A percentile compares a stretch with the other conserved stretches of the same genome.
Evolutionary conservation across 2,797 vertebrate species (phyloP).

Genomic region (Prionace glauca): DNA sequence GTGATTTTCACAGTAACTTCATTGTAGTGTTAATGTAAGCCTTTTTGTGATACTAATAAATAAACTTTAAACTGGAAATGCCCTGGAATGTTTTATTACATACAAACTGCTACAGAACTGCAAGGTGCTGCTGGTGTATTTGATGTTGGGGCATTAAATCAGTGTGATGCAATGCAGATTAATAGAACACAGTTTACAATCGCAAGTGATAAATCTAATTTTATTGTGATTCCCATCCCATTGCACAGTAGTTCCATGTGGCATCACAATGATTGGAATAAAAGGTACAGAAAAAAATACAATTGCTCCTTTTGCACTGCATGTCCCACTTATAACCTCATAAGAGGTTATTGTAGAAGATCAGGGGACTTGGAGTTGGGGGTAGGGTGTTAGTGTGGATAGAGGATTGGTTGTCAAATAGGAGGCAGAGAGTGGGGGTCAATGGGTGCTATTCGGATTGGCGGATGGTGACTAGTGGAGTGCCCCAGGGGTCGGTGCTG

Average conservation of each 20-base stretch:
- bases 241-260: too few relatives aligned
- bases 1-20: too few relatives aligned
- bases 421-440: too few relatives aligned
- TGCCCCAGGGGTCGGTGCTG: too few relatives aligned
- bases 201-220: neutral
- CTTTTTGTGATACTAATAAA: too few relatives aligned
- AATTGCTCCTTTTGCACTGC: neutral
- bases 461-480: too few relatives aligned
- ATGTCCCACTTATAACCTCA: neutral
- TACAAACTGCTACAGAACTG: neutral
- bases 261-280: neutral
- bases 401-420: too few relatives aligned
- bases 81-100: neutral
- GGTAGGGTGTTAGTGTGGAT: too few relatives aligned
- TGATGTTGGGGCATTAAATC: neutral
- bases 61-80: neutral
- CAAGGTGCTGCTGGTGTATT: neutral
- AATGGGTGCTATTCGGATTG: too few relatives aligned
- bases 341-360: too few relatives aligned
- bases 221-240: neutral
- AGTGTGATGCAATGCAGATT: neutral
- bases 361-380: too few relatives aligned
- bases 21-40: too few relatives aligned
- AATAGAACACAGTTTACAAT: neutral
- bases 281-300: neutral